These are phyloP conservation scores for Dysmachus trigonus DNA, from an alignment of 2,888 invertebrate species.

Conservation along the genomic window DNA sequence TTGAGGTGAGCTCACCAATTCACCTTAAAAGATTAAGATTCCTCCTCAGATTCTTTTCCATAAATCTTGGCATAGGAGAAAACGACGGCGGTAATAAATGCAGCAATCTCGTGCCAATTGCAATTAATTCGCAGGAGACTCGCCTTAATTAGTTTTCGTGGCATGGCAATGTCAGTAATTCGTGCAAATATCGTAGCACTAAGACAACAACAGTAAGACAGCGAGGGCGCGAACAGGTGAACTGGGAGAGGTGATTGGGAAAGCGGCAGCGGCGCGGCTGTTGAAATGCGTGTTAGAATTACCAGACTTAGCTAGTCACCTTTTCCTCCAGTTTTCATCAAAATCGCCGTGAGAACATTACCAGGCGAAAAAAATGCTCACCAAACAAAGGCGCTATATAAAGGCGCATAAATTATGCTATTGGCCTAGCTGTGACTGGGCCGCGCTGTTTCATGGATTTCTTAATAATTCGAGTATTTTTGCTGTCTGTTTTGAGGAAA, in stretches of 20 bases:
- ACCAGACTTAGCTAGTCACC: not conserved
- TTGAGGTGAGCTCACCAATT: not conserved
- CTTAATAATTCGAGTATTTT: not conserved
- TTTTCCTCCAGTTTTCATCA: not conserved
- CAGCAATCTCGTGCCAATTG: not conserved
- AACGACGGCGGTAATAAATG: not conserved
- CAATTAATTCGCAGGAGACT: not conserved
- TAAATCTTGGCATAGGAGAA: not conserved
- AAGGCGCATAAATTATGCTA: not conserved
- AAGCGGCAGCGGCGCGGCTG: not conserved
- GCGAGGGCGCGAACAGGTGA: not conserved
- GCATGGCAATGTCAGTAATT: constrained; percentile 19
- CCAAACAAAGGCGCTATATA: not conserved
- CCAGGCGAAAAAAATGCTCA: not conserved
- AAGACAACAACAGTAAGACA: not conserved
- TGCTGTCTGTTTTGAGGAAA: not conserved
- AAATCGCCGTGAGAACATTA: not conserved
- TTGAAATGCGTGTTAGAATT: not conserved
- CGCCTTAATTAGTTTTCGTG: not conserved
- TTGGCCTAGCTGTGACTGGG: not conserved
- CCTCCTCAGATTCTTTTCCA: not conserved
- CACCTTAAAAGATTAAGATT: not conserved
- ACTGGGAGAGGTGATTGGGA: not conserved
- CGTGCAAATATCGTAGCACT: not conserved
- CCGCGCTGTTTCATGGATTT: not conserved